These are phyloP conservation scores for Ochotona curzoniae DNA, from an alignment of 2,113 vertebrate species.

Conservation along the genomic window DNA sequence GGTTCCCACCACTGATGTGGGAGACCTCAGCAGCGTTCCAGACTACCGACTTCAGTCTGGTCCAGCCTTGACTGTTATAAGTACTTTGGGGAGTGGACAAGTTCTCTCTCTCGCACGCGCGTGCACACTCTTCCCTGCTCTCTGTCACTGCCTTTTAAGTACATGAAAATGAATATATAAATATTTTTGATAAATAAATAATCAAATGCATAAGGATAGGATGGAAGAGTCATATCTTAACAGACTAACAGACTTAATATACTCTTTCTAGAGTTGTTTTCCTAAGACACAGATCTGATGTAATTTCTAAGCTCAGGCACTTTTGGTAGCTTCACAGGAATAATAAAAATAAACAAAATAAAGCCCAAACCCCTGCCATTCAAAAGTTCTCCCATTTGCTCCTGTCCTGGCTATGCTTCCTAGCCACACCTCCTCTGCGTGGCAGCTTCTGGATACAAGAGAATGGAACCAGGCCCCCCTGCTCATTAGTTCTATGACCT, in stretches of 20 bases:
- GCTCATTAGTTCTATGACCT: neutral
- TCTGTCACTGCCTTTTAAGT: too few relatives aligned
- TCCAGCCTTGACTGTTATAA: too few relatives aligned
- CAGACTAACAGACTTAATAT: neutral
- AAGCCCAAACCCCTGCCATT: neutral
- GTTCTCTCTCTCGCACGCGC: too few relatives aligned
- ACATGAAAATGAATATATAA: too few relatives aligned
- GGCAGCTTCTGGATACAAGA: neutral
- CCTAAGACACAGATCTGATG: neutral
- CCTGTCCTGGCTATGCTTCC: neutral
- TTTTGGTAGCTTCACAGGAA: constrained; percentile 36
- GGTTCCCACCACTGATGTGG: too few relatives aligned
- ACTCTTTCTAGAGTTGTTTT: neutral
- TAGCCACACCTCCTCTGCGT: neutral
- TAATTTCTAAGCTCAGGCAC: constrained; percentile 26
- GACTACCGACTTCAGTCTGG: too few relatives aligned
- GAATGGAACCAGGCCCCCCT: neutral
- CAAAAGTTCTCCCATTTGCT: neutral
- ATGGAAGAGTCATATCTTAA: neutral
- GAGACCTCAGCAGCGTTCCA: too few relatives aligned
- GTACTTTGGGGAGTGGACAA: too few relatives aligned
- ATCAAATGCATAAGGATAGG: neutral
- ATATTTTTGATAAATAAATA: neutral
- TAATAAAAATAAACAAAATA: too few relatives aligned
- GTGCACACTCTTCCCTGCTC: too few relatives aligned